Evolutionary conservation across 2,888 invertebrate species (phyloP).

Genomic region (Drosophila monieri): DNA sequence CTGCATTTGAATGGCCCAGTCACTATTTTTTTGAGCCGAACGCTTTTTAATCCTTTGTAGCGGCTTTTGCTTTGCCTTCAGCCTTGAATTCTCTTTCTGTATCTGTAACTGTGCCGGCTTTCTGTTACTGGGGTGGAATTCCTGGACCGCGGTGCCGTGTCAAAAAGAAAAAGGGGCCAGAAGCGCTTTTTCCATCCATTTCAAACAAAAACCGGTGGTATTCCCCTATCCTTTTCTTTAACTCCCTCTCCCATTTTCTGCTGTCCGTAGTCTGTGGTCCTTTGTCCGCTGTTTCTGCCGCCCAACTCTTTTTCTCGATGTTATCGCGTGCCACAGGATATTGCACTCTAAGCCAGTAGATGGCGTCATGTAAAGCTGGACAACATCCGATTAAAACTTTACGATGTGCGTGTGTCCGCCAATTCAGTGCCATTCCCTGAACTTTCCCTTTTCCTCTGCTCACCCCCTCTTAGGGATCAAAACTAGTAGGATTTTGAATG

Average conservation of each 20-base stretch:
- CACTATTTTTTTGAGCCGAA: constrained; percentile 32
- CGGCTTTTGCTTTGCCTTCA: constrained; percentile 56
- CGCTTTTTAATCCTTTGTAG: constrained; percentile 73
- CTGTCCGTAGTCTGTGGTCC: constrained; percentile 5
- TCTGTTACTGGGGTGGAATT: constrained; percentile 51
- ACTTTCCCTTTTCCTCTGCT: neutral
- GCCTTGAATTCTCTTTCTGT: constrained; percentile 13
- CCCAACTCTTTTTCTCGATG: constrained; percentile 58
- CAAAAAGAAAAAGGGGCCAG: constrained; percentile 65
- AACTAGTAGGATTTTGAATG: neutral
- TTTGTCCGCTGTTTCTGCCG: constrained; percentile 32
- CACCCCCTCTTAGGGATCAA: constrained; percentile 4
- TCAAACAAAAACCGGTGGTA: constrained; percentile 55
- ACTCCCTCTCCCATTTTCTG: neutral
- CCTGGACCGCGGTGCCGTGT: constrained; percentile 46
- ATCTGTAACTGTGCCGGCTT: constrained; percentile 51
- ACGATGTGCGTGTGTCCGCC: constrained; percentile 75
- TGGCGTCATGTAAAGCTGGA: constrained; percentile 79
- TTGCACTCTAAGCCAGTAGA: constrained; percentile 80
- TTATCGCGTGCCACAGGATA: constrained; percentile 79
- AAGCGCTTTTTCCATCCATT: constrained; percentile 59
- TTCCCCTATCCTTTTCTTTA: neutral
- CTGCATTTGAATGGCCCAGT: neutral
- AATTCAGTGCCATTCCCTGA: constrained; percentile 3
- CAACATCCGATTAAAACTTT: constrained; percentile 80